These are phyloP conservation scores for Nerophis ophidion DNA, from an alignment of 2,113 vertebrate genomes.

Conservation along the genomic window DNA sequence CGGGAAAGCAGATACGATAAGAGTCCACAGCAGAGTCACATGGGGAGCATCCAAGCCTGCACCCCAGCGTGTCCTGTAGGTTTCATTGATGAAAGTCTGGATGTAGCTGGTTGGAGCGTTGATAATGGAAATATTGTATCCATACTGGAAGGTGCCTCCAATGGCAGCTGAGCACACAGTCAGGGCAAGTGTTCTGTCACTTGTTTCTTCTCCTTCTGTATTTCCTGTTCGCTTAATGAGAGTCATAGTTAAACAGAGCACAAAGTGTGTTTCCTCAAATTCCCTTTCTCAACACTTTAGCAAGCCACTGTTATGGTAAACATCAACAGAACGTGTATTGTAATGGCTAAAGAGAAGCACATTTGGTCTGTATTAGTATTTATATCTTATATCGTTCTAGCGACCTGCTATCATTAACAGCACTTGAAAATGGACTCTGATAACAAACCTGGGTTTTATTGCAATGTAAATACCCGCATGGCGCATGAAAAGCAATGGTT, in stretches of 20 bases:
- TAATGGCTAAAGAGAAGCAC: too few relatives aligned
- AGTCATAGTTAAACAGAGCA: too few relatives aligned
- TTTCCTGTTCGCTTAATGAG: slow-evolving; percentile 29
- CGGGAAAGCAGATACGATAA: slow-evolving; percentile 78
- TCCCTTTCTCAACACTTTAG: not conserved
- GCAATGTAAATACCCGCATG: not conserved
- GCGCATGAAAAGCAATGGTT: too few relatives aligned
- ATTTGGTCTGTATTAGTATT: too few relatives aligned
- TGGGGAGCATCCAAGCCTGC: slow-evolving; percentile 47
- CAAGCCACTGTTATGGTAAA: too few relatives aligned
- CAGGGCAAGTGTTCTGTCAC: slow-evolving; percentile 65
- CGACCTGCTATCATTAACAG: too few relatives aligned
- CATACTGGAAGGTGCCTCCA: slow-evolving; percentile 89
- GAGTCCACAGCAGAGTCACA: slow-evolving; percentile 80
- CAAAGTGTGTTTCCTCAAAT: not conserved
- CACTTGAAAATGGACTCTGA: not conserved
- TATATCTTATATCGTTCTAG: too few relatives aligned
- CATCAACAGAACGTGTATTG: not conserved
- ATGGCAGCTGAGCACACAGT: slow-evolving; percentile 80
- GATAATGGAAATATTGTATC: slow-evolving; percentile 88
- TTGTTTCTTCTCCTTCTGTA: slow-evolving; percentile 12
- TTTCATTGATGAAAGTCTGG: slow-evolving; percentile 82
- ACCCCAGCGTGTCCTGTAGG: slow-evolving; percentile 73
- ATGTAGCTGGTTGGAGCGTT: slow-evolving; percentile 80
- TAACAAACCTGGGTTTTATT: not conserved